phyloP scores from a whole-genome alignment of 2,797 vertebrate species.

The Silurus aristotelis region DNA sequence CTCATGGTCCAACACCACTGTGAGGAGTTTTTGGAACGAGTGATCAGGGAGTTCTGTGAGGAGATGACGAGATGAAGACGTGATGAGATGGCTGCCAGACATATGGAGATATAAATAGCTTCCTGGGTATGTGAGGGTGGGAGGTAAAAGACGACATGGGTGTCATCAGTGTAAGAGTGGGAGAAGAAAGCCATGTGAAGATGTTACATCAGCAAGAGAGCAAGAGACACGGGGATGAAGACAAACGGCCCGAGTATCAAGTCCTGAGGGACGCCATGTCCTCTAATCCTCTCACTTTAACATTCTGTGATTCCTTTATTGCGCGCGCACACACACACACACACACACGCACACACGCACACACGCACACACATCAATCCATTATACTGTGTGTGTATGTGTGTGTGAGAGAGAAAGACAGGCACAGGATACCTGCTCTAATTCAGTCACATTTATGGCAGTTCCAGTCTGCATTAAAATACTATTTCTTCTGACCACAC shows the following conservation, averaged over 20 bases:
- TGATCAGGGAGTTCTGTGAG: constrained; percentile 17
- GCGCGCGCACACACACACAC: no score
- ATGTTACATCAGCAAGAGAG: constrained; percentile 7
- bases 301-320: neutral
- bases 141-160: constrained; percentile 8
- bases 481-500: constrained; percentile 43
- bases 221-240: neutral
- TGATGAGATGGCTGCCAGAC: constrained; percentile 20
- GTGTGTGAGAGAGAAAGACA: constrained; percentile 22
- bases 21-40: neutral
- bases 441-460: constrained; percentile 59
- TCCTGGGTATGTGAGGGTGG: constrained; percentile 19
- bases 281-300: neutral
- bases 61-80: constrained; percentile 19
- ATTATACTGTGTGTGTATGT: neutral
- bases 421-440: constrained; percentile 53
- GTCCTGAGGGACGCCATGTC: neutral
- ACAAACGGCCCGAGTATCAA: neutral
- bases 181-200: neutral
- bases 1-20: neutral
- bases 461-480: constrained; percentile 47
- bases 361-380: neutral
- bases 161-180: constrained; percentile 1
- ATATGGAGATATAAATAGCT: constrained; percentile 25
- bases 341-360: no score